Evolutionary conservation across 2,113 vertebrate species (phyloP).

Genomic region (Urocitellus parryii): DNA sequence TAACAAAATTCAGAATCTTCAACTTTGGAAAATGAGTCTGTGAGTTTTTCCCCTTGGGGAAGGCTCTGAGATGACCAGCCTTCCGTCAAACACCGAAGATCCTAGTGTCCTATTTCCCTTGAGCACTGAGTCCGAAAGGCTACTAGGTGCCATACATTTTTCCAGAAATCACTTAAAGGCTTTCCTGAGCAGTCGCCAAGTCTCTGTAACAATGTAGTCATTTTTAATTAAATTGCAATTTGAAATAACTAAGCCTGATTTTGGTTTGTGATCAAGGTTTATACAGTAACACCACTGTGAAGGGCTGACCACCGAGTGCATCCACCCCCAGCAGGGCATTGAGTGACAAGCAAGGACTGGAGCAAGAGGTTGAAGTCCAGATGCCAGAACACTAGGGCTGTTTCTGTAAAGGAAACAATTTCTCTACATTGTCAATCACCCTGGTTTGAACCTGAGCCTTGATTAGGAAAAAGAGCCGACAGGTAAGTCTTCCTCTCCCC

Average conservation of each 20-base stretch:
- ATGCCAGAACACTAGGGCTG: constrained; percentile 47
- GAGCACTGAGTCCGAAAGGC: constrained; percentile 59
- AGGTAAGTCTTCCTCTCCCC: background rate
- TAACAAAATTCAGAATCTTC: constrained; percentile 32
- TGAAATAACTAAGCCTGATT: constrained; percentile 63
- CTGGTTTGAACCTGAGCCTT: background rate
- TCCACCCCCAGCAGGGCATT: background rate
- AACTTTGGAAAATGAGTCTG: constrained; percentile 60
- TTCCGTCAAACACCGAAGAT: constrained; percentile 35
- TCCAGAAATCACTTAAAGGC: constrained; percentile 62
- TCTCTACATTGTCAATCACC: constrained; percentile 19
- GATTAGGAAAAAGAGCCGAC: background rate
- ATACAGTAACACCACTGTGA: constrained; percentile 34
- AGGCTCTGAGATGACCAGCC: background rate
- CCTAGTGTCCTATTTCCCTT: background rate
- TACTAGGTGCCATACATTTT: constrained; percentile 48
- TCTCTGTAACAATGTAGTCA: constrained; percentile 49
- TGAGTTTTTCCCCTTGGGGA: constrained; percentile 48
- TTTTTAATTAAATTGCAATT: constrained; percentile 60
- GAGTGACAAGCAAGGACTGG: constrained; percentile 40
- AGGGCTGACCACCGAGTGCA: background rate
- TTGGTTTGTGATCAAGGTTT: constrained; percentile 57
- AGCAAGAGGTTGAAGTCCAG: constrained; percentile 21
- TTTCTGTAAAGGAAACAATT: background rate
- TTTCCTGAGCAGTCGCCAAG: constrained; percentile 45